phyloP scores from a whole-genome alignment of 2,113 vertebrate species.

The Sturnus vulgaris region DNA sequence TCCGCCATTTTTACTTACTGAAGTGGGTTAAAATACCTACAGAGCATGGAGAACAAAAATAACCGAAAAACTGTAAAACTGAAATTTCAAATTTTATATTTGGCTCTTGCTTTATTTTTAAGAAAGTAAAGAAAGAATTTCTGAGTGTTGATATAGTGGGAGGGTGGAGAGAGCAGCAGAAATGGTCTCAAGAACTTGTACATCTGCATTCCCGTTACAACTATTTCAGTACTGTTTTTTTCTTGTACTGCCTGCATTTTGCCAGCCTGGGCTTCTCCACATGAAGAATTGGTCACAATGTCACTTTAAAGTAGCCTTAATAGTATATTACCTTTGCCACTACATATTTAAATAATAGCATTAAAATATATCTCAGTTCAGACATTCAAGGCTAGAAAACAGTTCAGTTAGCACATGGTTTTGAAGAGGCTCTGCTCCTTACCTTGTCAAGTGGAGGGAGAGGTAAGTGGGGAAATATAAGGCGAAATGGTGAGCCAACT shows the following conservation, averaged over 20 bases:
- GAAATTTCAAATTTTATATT: not conserved
- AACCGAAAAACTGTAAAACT: not conserved
- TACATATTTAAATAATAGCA: not conserved
- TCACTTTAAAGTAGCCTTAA: not conserved
- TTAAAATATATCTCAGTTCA: not conserved
- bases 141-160: not conserved
- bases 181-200: not conserved
- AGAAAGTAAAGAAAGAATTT: not conserved
- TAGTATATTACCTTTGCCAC: not conserved
- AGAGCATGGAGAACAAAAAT: not conserved
- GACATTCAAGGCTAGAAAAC: not conserved
- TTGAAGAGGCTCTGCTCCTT: not conserved
- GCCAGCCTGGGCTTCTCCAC: not conserved
- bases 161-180: not conserved
- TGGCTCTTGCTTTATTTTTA: not conserved
- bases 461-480: not conserved
- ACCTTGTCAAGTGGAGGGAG: not conserved
- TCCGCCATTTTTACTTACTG: not conserved
- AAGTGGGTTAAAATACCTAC: not conserved
- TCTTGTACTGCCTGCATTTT: not conserved
- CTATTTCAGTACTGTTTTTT: not conserved
- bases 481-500: conserved; percentile 2
- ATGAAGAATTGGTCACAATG: not conserved
- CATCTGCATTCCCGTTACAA: not conserved
- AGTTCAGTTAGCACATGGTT: not conserved